Conservation (phyloP, 2,797 vertebrate species). For the Neostethus bicornis region DNA sequence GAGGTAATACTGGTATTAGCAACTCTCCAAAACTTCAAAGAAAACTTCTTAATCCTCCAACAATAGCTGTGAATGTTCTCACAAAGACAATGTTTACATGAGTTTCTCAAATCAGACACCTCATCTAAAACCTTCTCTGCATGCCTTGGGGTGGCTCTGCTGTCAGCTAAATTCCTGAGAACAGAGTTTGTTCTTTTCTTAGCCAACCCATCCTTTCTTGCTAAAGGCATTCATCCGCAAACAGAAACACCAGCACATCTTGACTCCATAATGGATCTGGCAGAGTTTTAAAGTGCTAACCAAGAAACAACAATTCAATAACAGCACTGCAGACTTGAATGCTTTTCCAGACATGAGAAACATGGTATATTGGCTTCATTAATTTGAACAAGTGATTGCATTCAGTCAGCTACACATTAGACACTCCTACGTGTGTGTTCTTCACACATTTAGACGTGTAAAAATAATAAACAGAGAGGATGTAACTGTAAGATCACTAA, state of each 20-base stretch:
- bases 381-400: background rate
- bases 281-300: conserved; percentile 22
- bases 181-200: conserved; percentile 26
- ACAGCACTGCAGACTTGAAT: conserved; percentile 1
- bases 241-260: conserved; percentile 10
- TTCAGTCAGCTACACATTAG: background rate
- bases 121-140: conserved; percentile 75
- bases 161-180: conserved; percentile 52
- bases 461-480: background rate
- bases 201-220: conserved; percentile 18
- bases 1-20: conserved; percentile 67
- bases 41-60: conserved; percentile 75
- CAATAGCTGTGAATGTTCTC: conserved; percentile 74
- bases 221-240: conserved; percentile 27
- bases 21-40: conserved; percentile 82
- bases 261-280: background rate
- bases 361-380: background rate
- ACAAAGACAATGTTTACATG: conserved; percentile 82
- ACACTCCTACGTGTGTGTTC: background rate
- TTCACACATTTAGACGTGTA: background rate
- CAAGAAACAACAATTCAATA: conserved; percentile 10
- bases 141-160: conserved; percentile 64
- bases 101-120: conserved; percentile 85
- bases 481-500: no score
- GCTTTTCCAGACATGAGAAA: background rate